Conservation (phyloP, 2,113 vertebrate species). For the Hepsetus odoe region DNA sequence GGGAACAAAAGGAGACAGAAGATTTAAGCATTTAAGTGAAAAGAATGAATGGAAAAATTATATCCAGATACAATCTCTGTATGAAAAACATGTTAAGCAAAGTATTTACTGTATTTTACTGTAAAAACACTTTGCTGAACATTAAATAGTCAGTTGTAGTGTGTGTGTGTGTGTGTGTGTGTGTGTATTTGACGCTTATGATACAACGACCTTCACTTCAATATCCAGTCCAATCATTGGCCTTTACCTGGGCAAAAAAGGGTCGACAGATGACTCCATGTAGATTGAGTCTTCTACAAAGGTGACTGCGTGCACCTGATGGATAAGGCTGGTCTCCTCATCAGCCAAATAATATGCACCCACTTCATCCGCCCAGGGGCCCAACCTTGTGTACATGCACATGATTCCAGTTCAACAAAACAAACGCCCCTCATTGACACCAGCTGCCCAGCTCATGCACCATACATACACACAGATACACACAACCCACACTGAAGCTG, state of each 20-base stretch:
- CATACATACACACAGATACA: slow-evolving; percentile 20
- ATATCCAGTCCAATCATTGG: not conserved
- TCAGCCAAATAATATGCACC: slow-evolving; percentile 82
- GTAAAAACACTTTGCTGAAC: too few relatives aligned
- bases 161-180: too few relatives aligned
- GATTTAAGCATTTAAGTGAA: too few relatives aligned
- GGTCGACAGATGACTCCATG: slow-evolving; percentile 85
- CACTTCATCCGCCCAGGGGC: slow-evolving; percentile 79
- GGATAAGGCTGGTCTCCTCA: slow-evolving; percentile 81
- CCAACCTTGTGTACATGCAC: slow-evolving; percentile 82
- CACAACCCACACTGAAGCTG: slow-evolving; percentile 42
- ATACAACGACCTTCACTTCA: not conserved
- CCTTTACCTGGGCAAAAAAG: slow-evolving; percentile 84
- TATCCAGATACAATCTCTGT: too few relatives aligned
- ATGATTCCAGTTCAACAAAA: slow-evolving; percentile 50
- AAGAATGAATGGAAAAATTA: too few relatives aligned
- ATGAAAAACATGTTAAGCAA: too few relatives aligned
- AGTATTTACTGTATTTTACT: too few relatives aligned
- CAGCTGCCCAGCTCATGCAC: slow-evolving; percentile 57
- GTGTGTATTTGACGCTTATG: too few relatives aligned
- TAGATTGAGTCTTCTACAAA: slow-evolving; percentile 85
- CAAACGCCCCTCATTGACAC: slow-evolving; percentile 50
- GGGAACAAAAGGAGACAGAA: too few relatives aligned
- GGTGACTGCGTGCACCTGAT: slow-evolving; percentile 84
- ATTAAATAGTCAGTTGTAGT: too few relatives aligned